phyloP scores from a whole-genome alignment of 2,888 invertebrate species.

The Bembecia ichneumoniformis region DNA sequence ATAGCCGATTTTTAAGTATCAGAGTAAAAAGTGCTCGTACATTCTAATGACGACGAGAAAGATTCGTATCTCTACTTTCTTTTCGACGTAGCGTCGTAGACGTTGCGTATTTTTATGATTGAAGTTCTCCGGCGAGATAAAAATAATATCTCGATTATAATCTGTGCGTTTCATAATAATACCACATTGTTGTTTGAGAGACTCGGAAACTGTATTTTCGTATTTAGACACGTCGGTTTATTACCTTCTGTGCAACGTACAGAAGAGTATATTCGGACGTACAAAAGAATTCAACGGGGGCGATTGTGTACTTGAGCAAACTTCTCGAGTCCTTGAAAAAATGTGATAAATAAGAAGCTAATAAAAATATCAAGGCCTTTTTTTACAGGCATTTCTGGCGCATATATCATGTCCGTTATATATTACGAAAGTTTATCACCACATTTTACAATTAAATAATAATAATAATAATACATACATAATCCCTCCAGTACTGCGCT shows the following conservation, averaged over 20 bases:
- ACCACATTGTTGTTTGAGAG: slow-evolving; percentile 40
- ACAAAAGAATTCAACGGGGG: slow-evolving; percentile 47
- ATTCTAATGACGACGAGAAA: slow-evolving; percentile 30
- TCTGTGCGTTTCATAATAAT: slow-evolving; percentile 32
- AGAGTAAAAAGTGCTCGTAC: slow-evolving; percentile 15
- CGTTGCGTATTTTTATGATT: slow-evolving; percentile 17
- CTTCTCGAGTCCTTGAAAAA: neutral
- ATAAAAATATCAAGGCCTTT: too few species aligned
- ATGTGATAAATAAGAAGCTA: too few species aligned
- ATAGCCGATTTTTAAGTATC: slow-evolving; percentile 12
- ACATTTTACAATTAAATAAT: too few species aligned
- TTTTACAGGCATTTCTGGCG: too few species aligned
- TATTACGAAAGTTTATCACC: too few species aligned
- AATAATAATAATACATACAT: too few species aligned
- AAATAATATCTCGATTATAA: slow-evolving; percentile 24
- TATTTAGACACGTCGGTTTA: neutral
- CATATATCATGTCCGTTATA: too few species aligned
- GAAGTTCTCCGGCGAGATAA: slow-evolving; percentile 19
- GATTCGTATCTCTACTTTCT: slow-evolving; percentile 30
- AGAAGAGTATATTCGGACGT: slow-evolving; percentile 10
- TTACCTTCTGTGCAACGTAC: too few species aligned
- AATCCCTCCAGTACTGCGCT: too few species aligned
- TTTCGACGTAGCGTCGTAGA: slow-evolving; percentile 13
- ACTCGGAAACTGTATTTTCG: slow-evolving; percentile 34
- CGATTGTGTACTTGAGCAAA: neutral